A percentile compares a stretch with the other conserved stretches of the same genome.
Conservation (phyloP, 2,888 invertebrate species). For the Pyrrhosoma nymphula region DNA sequence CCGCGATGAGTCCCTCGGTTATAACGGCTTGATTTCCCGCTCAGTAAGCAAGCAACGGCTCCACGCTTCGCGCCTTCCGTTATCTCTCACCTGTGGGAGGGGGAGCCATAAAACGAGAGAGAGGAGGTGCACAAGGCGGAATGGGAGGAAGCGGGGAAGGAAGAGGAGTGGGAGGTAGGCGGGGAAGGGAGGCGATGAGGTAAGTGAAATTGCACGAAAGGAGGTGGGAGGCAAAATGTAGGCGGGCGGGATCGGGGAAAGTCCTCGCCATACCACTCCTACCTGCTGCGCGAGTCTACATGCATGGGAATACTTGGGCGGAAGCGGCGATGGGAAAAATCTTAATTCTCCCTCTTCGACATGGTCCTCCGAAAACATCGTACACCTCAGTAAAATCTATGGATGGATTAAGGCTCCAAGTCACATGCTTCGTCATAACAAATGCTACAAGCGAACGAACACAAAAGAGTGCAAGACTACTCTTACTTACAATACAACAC, state of each 20-base stretch:
- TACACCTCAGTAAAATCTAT: too few relatives aligned
- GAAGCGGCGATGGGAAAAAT: not conserved
- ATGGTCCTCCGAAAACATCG: too few relatives aligned
- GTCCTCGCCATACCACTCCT: constrained; percentile 50
- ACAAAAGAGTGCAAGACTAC: too few relatives aligned
- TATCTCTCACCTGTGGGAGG: constrained; percentile 41
- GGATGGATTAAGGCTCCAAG: too few relatives aligned
- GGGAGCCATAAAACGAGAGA: not conserved
- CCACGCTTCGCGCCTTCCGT: constrained; percentile 54
- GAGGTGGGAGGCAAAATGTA: constrained; percentile 18
- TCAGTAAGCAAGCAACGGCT: constrained; percentile 59
- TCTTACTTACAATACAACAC: too few relatives aligned
- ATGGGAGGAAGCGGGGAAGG: not conserved
- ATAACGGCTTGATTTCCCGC: constrained; percentile 63
- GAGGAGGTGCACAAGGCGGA: not conserved
- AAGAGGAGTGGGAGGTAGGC: constrained; percentile 59
- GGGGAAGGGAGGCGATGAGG: constrained; percentile 59
- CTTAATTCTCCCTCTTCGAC: too few relatives aligned
- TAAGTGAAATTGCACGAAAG: constrained; percentile 62
- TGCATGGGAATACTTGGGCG: not conserved
- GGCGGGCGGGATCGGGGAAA: constrained; percentile 60
- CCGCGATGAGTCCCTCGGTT: not conserved
- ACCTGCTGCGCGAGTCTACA: constrained; percentile 28
- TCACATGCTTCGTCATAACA: too few relatives aligned
- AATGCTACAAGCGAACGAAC: too few relatives aligned